Conservation (phyloP, 2,888 invertebrate species). For the Macropis europaea region DNA sequence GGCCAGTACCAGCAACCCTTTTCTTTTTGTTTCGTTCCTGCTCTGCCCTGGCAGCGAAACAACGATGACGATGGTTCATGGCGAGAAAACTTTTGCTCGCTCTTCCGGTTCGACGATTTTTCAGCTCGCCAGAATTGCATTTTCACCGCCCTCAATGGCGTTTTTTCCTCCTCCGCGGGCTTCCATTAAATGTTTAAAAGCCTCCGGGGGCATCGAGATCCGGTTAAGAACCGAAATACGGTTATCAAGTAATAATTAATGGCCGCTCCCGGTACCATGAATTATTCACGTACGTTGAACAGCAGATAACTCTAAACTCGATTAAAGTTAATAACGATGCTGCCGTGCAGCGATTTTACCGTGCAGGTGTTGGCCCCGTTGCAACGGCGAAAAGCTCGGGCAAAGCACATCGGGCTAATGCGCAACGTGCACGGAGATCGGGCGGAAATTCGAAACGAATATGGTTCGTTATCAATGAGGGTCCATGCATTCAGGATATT, state of each 20-base stretch:
- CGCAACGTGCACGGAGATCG: too few relatives aligned
- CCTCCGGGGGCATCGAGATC: constrained; percentile 18
- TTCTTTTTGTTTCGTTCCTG: neutral
- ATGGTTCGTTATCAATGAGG: too few relatives aligned
- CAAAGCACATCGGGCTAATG: too few relatives aligned
- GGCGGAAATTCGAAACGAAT: too few relatives aligned
- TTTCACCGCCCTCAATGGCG: constrained; percentile 6
- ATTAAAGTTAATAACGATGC: constrained; percentile 52
- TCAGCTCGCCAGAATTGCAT: constrained; percentile 35
- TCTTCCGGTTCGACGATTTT: constrained; percentile 33
- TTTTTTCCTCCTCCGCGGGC: neutral
- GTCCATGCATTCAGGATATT: too few relatives aligned
- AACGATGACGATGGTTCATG: too few relatives aligned
- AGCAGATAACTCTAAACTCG: constrained; percentile 52
- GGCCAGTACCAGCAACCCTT: neutral
- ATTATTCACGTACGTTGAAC: constrained; percentile 50
- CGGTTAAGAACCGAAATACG: constrained; percentile 51
- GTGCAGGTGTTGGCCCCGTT: neutral
- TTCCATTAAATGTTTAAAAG: constrained; percentile 52
- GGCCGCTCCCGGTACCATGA: constrained; percentile 31
- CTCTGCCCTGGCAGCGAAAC: neutral
- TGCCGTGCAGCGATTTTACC: constrained; percentile 20
- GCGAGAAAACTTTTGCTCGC: neutral
- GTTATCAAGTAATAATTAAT: constrained; percentile 58
- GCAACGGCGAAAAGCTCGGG: constrained; percentile 4